Evolutionary conservation across 2,797 vertebrate species (phyloP), one percentile per base, ranked within the genome.

Genomic region (Rachycentron canadum): DNA sequence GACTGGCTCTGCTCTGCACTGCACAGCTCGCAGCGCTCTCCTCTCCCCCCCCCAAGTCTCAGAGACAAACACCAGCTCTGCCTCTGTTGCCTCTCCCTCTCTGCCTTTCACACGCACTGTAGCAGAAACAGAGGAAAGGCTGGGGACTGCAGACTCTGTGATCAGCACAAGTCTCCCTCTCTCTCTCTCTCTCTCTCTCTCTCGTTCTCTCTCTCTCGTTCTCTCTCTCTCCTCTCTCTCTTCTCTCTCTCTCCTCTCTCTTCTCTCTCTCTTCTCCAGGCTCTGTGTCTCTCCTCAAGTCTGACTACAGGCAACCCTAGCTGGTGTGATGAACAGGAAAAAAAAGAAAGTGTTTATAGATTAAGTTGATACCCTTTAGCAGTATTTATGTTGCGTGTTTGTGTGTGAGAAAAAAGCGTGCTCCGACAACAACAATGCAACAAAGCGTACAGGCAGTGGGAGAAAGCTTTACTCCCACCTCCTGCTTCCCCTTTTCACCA

Each of bases 81-180:
- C 81, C 81, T 89, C 84, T 53, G 67, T 82, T 57, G 82, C 87
- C 74, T 85, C 76, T 75, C 78, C 60, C 85, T 88, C 82, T 76
- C 88, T 71, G 76, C 78, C 83, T 91, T 73, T 86, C 86, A 85
- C 86, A 88, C 82, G 76, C 62, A 85, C 84, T 91, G 84, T 82
- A 91, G 88, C 90, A 89, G 85, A 80, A 89, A 76, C 70, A 80
- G 85, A 89, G 84, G 73, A 78, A 83, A 88, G 89, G 89, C 86
- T 91, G 90, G 90, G 90, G 92, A 89, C 91, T 93, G 91, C 92
- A 92, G 90, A 84, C 81, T 91, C 86, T 91, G 69, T 79, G 74
- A 91, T 93, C 84, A 91, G 81, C 89, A 69, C 87, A 79, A 80
- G 30, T 73, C 87, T 87, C 82, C 60, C 84, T 83, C 84, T 66